Conservation (phyloP, 2,113 vertebrate species). For the Xenopus tropicalis region UCB_Xtro_10.0 CM004450.2:45438001-45438500, state of each 20-base stretch:
- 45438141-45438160: constrained; percentile 18
- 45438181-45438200: constrained; percentile 26
- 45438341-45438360: not conserved
- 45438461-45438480: too few species aligned
- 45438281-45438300: not conserved
- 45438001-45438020: constrained; percentile 10
- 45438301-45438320: not conserved
- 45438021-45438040: constrained; percentile 47
- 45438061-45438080: constrained; percentile 29
- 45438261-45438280: not conserved
- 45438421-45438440: too few species aligned
- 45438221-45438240: not conserved
- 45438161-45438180: constrained; percentile 34
- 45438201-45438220: constrained; percentile 6
- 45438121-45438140: constrained; percentile 39
- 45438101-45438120: constrained; percentile 38
- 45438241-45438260: constrained; percentile 2
- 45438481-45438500: too few species aligned
- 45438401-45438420: too few species aligned
- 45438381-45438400: too few species aligned
- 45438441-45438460: too few species aligned
- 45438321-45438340: not conserved
- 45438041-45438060: constrained; percentile 33
- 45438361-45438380: too few species aligned
- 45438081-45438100: constrained; percentile 39